These are phyloP conservation scores for Mola mola DNA, from an alignment of 2,113 vertebrate genomes.

Conservation along the genomic window DNA sequence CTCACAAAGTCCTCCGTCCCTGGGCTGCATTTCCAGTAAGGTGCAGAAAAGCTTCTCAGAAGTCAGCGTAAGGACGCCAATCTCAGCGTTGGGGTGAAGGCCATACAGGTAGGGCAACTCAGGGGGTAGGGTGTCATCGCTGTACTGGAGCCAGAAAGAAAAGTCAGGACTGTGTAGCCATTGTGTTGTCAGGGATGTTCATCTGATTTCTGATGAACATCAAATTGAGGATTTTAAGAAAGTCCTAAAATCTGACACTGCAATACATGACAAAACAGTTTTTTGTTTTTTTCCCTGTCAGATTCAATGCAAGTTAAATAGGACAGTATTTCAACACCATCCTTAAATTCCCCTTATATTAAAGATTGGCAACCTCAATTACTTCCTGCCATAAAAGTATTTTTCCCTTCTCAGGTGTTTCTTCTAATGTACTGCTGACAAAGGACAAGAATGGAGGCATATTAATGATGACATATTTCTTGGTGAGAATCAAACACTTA, in stretches of 20 bases:
- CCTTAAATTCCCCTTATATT: background rate
- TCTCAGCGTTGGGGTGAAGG: constrained; percentile 96
- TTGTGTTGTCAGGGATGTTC: too few species aligned
- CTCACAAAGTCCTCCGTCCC: constrained; percentile 74
- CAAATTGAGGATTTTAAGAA: background rate
- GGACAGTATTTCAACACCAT: background rate
- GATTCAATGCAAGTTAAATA: background rate
- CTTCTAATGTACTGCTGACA: constrained; percentile 50
- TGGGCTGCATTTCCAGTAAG: constrained; percentile 92
- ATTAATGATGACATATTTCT: constrained; percentile 37
- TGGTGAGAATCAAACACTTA: constrained; percentile 52
- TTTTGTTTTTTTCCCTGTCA: background rate
- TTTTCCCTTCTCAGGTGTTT: constrained; percentile 15
- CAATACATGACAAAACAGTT: background rate
- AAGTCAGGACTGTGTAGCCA: background rate
- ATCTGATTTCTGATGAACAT: background rate
- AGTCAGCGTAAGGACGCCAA: constrained; percentile 91
- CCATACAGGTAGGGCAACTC: constrained; percentile 94
- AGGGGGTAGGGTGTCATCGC: constrained; percentile 86
- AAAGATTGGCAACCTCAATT: constrained; percentile 13
- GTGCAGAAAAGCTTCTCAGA: constrained; percentile 91
- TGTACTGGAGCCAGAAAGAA: constrained; percentile 83
- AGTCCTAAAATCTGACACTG: too few species aligned
- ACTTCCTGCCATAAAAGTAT: constrained; percentile 16
- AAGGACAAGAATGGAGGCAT: constrained; percentile 24